A percentile compares a stretch with the other conserved stretches of the same genome.
These are phyloP conservation scores for Pegoplata infirma DNA, from an alignment of 2,888 invertebrate species.

Conservation along the genomic window DNA sequence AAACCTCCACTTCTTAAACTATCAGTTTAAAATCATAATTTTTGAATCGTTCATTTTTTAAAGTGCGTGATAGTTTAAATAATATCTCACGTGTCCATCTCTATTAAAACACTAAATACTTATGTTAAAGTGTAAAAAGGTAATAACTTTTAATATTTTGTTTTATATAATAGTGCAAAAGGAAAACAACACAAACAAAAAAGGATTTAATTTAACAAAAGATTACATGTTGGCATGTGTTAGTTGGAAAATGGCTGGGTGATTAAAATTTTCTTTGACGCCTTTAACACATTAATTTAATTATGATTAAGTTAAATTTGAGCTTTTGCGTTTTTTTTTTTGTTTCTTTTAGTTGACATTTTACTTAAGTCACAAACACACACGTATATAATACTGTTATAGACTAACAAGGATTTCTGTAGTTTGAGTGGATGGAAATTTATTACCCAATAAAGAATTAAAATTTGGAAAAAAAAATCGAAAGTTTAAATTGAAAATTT, in stretches of 20 bases:
- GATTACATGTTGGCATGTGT: not conserved
- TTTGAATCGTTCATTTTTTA: not conserved
- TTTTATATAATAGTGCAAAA: not conserved
- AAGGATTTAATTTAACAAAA: not conserved
- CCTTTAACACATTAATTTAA: slow-evolving; percentile 43
- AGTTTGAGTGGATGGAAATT: too few relatives aligned
- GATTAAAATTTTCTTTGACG: slow-evolving; percentile 42
- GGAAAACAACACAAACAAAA: too few relatives aligned
- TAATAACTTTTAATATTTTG: not conserved
- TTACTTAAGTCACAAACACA: not conserved
- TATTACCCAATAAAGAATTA: too few relatives aligned
- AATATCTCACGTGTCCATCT: not conserved
- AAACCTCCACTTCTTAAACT: too few relatives aligned
- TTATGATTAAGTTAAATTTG: slow-evolving; percentile 44
- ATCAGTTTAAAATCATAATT: too few relatives aligned
- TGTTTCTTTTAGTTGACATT: slow-evolving; percentile 9
- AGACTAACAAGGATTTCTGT: too few relatives aligned
- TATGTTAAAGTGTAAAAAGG: slow-evolving; percentile 43
- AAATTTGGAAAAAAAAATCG: too few relatives aligned
- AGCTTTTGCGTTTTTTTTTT: not conserved
- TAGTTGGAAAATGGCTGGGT: not conserved
- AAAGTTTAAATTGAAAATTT: too few relatives aligned
- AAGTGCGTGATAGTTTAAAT: not conserved
- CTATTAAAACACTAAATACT: too few relatives aligned
- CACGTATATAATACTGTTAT: not conserved